Evolutionary conservation across 2,113 vertebrate genomes (phyloP).

Genomic region (Odontesthes bonariensis): DNA sequence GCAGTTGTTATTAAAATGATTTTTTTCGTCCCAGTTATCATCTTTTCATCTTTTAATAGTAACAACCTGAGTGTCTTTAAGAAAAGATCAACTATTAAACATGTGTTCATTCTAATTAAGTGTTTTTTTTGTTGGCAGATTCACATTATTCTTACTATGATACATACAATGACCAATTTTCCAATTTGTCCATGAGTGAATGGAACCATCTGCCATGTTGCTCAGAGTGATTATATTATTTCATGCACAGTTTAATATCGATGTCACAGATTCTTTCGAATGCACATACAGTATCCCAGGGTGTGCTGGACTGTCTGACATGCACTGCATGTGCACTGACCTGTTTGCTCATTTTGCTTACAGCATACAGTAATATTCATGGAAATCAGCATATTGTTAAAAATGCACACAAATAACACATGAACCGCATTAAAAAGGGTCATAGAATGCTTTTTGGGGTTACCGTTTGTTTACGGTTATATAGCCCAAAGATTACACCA

Average conservation of each 20-base stretch:
- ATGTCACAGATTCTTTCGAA: constrained; percentile 9
- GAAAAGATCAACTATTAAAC: constrained; percentile 5
- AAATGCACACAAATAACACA: background rate
- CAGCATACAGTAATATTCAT: constrained; percentile 13
- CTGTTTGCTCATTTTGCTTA: constrained; percentile 29
- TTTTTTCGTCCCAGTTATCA: background rate
- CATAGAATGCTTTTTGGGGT: too few relatives aligned
- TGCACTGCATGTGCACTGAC: constrained; percentile 15
- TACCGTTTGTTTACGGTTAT: background rate
- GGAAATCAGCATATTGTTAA: constrained; percentile 3
- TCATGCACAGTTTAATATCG: background rate
- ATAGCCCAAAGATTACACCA: too few relatives aligned
- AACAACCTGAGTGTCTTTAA: background rate
- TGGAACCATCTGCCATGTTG: background rate
- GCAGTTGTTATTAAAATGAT: background rate
- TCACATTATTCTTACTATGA: background rate
- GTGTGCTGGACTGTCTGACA: background rate
- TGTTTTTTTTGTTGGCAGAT: background rate
- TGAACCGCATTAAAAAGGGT: background rate
- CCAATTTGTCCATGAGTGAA: background rate
- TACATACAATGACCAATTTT: background rate
- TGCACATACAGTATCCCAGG: background rate
- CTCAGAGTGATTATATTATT: background rate
- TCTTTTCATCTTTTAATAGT: background rate
- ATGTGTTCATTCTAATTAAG: constrained; percentile 21